A percentile compares a stretch with the other conserved stretches of the same genome.
phyloP scores from a whole-genome alignment of 2,113 vertebrate species.

The Grammomys surdaster region DNA sequence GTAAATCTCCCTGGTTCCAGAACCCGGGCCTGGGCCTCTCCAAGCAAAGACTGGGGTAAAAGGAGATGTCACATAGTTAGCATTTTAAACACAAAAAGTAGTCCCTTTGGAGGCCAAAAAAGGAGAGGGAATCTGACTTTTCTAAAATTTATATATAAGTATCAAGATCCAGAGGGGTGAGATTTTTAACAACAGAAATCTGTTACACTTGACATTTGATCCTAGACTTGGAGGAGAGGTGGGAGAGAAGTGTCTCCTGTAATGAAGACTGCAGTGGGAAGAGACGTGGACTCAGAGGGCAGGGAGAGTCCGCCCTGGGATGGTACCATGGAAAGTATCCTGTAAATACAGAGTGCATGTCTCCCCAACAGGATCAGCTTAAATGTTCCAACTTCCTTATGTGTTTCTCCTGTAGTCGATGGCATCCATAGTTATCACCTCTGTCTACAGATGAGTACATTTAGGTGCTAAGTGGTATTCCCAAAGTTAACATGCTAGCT shows the following conservation, averaged over 20 bases:
- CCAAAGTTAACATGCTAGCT: neutral
- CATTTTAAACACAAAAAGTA: neutral
- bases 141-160: neutral
- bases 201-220: neutral
- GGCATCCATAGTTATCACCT: neutral
- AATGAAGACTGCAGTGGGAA: neutral
- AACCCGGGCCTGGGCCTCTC: neutral
- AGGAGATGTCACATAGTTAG: neutral
- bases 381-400: neutral
- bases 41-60: neutral
- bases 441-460: neutral
- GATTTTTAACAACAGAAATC: constrained; percentile 4
- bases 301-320: neutral
- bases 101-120: neutral
- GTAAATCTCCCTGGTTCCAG: neutral
- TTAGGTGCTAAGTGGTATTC: neutral
- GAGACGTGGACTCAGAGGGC: neutral
- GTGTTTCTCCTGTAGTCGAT: neutral
- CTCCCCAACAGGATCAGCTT: neutral
- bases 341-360: neutral
- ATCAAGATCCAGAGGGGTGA: neutral
- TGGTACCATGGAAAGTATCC: neutral
- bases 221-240: neutral
- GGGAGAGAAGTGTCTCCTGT: neutral
- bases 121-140: neutral